Percentiles rank a stretch among this genome's conserved stretches.
Conservation (phyloP, 2,113 vertebrate species). For the Xenopus borealis region DNA sequence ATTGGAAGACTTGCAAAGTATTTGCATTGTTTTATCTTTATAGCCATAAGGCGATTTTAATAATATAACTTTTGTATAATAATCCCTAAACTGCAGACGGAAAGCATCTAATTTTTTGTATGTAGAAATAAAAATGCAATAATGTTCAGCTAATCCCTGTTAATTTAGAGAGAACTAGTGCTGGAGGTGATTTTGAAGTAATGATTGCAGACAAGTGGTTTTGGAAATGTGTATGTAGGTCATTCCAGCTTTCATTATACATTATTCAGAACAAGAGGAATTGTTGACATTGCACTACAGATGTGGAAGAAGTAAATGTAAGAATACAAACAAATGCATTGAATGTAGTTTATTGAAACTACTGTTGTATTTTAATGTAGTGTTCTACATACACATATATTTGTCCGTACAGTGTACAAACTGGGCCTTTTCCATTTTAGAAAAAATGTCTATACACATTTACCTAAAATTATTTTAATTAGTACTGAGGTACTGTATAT, state of each 20-base stretch:
- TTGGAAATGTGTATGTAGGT: conserved; percentile 15
- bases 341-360: no score
- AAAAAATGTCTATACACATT: no score
- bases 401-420: no score
- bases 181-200: conserved; percentile 17
- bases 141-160: conserved; percentile 2
- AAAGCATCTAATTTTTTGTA: conserved; percentile 1
- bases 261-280: conserved; percentile 21
- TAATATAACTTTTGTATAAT: conserved; percentile 8
- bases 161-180: conserved; percentile 1
- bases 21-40: conserved; percentile 15
- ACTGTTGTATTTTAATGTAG: no score
- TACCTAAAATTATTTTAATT: no score
- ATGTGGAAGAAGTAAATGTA: conserved; percentile 8
- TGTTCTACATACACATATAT: no score
- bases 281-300: conserved; percentile 19
- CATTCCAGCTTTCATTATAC: conserved; percentile 16
- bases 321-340: not conserved
- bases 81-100: conserved; percentile 10
- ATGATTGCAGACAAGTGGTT: conserved; percentile 27
- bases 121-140: conserved; percentile 6
- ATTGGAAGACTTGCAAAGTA: not conserved
- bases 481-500: no score
- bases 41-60: conserved; percentile 11
- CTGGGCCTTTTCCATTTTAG: no score